Evolutionary conservation across 37 sponge, comb jelly and placozoan species (phyloP), one percentile per base, ranked within the genome.

Genomic region (Dysidea cf. avara): DNA sequence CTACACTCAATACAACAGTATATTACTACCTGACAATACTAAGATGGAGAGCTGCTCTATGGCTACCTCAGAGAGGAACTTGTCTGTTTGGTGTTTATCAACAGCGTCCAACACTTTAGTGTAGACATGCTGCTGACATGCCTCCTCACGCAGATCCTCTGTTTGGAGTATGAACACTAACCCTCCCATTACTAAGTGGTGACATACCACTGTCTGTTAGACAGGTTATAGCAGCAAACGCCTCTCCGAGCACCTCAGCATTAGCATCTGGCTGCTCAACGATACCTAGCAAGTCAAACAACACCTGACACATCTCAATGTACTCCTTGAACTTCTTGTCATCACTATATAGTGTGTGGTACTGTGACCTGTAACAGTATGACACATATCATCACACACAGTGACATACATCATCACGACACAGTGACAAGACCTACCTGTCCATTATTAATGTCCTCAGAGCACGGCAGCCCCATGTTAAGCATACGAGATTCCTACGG

Each of bases 401-500:
- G 46, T 43, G 46, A 43, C 46, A 43, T 43, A 43, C 46, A 43
- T 5, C 46, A 43, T 43, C 7, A 43, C 46, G 9, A 43, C 46
- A 43, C 7, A 14, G 31, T 33, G 20, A 13, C 35, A 18, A n/a
- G 56, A 7, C 66, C 48, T 38, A 74, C 76, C 46, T 22, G 12
- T 68, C 49, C 71, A 68, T 83, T 16, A 83, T 28, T 1, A 75
- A 53, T 6, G 48, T 69, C 5, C 26, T 58, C 22, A 83, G 75
- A n/a, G 83, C 83, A 20, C 76, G 49, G 51, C 76, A 83, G 70
- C 83, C 83, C 58, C 59, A 83, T 54, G 74, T 68, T 21, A 83
- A 58, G 47, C 83, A 75, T 5, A 40, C 22, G 3, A 75, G 70
- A 33, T 66, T 66, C 7, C 31, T 64, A 25, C 52, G 31, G 2